Conservation (phyloP, 2,113 vertebrate genomes). For the Psittacula cyanocephala region DNA sequence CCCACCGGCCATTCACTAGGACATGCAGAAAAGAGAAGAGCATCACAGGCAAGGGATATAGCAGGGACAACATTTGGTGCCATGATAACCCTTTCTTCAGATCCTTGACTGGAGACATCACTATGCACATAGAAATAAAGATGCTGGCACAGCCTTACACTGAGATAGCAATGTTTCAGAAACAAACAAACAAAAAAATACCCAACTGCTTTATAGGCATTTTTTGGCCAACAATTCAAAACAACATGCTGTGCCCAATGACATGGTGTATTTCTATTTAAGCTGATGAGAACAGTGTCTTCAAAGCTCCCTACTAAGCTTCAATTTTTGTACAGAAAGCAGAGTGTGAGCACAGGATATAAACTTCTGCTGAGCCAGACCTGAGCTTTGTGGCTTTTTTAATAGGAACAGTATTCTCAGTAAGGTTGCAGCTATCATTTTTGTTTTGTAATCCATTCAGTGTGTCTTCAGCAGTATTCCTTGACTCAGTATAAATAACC, state of each 20-base stretch:
- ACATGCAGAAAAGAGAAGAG: background rate
- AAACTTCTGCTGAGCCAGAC: background rate
- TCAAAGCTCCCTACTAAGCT: background rate
- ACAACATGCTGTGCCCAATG: background rate
- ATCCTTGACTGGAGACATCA: background rate
- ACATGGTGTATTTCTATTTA: background rate
- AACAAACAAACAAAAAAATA: background rate
- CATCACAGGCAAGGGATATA: background rate
- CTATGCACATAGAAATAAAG: background rate
- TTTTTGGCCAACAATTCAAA: background rate
- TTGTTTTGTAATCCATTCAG: background rate
- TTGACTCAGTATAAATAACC: background rate
- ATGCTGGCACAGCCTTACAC: background rate
- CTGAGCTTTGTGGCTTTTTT: background rate
- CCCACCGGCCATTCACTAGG: slow-evolving; percentile 92
- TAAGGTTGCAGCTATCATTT: background rate
- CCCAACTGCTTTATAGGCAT: background rate
- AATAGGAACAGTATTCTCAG: background rate
- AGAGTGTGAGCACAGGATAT: background rate
- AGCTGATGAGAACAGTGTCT: background rate
- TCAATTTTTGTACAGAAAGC: background rate
- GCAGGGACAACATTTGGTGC: background rate
- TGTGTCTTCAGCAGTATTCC: background rate
- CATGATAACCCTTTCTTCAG: background rate
- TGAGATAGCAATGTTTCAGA: background rate